phyloP scores from a whole-genome alignment of 2,797 vertebrate species.

The Brachymystax lenok region DNA sequence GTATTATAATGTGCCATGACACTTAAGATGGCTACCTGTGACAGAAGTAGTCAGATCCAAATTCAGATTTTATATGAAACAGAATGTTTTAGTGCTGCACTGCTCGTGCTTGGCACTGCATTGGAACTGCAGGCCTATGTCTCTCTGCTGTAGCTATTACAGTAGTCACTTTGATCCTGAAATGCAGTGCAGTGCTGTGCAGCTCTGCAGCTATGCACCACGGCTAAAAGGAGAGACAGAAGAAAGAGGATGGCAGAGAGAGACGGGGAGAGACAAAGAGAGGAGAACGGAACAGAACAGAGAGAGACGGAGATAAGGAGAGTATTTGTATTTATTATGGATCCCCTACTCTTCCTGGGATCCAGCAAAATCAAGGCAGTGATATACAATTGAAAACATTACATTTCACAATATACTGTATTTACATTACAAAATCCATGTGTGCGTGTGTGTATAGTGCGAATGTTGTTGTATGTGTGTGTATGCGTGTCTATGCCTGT shows the following conservation, averaged over 20 bases:
- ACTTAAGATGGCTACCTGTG: neutral
- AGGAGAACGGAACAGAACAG: slow-evolving; percentile 21
- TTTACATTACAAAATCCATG: too few relatives aligned
- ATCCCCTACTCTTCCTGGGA: too few relatives aligned
- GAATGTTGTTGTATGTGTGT: too few relatives aligned
- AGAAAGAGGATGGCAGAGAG: slow-evolving; percentile 7
- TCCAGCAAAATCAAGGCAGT: too few relatives aligned
- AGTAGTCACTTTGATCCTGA: neutral
- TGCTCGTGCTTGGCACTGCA: slow-evolving; percentile 18
- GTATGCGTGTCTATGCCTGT: too few relatives aligned
- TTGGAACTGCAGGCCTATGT: slow-evolving; percentile 38
- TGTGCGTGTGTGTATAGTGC: too few relatives aligned
- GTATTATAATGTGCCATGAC: neutral
- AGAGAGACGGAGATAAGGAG: slow-evolving; percentile 7
- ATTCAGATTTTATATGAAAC: neutral
- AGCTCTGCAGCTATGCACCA: neutral
- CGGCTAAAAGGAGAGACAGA: neutral
- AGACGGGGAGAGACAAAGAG: slow-evolving; percentile 12
- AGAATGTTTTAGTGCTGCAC: slow-evolving; percentile 21
- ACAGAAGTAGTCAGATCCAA: neutral
- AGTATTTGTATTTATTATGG: too few relatives aligned
- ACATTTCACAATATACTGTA: too few relatives aligned
- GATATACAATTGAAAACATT: too few relatives aligned
- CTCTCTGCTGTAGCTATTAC: slow-evolving; percentile 47
- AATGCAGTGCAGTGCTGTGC: neutral